Evolutionary conservation across 2,888 invertebrate genomes (phyloP), one percentile per base, ranked within the genome.

Genomic region (Chloroclysta siterata): DNA sequence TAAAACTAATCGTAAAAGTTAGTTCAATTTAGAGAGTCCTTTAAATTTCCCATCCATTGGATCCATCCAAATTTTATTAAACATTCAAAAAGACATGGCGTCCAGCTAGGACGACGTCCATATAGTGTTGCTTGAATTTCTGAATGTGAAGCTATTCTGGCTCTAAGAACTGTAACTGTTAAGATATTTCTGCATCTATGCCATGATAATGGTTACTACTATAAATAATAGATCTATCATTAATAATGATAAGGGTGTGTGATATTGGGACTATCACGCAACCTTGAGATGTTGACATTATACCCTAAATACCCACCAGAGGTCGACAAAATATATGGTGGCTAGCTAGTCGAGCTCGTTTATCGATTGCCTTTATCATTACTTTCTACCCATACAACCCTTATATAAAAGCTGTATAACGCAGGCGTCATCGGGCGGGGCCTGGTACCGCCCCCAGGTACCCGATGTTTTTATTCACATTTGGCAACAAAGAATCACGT

Each of bases 401-500:
- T 51, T 29, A n/a, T 41, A 39, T 53, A 52, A 46, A 39, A 41
- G 29, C 42, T 22, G 41, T 56, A 42, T 52, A 58, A 65, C 62
- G 68, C 68, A 68, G 57, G 68, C 68, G 68, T 59, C 42, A 55
- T 57, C 65, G 68, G 65, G 65, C 57, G 65, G 59, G 57, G 65
- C 57, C 14, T 8, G 22, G 52, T 10, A 47, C 56, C 56, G 52
- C 62, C 62, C 55, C 33, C 41, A 15, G 15, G 44, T 44, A 17
- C 10, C 6, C 15, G 14, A 7, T 0, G 17, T 10, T 46, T 46
- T 17, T 46, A 46, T 17, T 1, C 17, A 46, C 46, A 44, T 14
- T 44, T 15, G 7, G 41, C n/a, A 7, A 17, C 17, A 46, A 10
- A 8, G 1, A 11, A 11, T 11, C 6, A 39, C 36, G 7, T 33